Evolutionary conservation across 2,113 vertebrate species (phyloP), one percentile per base, ranked within the genome.

Genomic region (Vidua macroura): DNA sequence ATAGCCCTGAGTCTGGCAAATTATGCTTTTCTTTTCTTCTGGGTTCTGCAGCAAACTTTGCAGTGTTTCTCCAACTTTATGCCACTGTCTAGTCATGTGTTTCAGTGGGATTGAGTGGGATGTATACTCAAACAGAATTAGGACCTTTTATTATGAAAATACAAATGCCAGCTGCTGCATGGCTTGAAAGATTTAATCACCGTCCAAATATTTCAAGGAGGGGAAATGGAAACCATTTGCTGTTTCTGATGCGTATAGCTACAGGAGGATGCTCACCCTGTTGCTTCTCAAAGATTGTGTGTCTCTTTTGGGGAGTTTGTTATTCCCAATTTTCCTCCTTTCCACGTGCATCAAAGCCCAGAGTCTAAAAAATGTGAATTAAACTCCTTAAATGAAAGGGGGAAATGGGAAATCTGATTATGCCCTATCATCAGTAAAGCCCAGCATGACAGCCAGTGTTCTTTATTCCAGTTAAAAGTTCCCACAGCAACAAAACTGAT

Each of bases 211-310:
- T 77, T 91, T 88, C 46, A 64, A 72, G 83, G 44, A 78, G 53
- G 60, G 62, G 79, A 95, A 93, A 93, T 90, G 59, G 76, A 94
- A 95, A 92, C 81, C 81, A 83, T 93, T 95, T 92, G 85, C 52
- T 90, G 1, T 88, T 69, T 90, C 39, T 74, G 84, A 52, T 35
- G 58, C 44, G 3, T 87, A 18, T 41, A 59, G 86, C 72, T 86
- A 11, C 3, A 13, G 68, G 35, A 80, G 52, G 81, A 55, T 44
- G 60, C 52, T 92, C 75, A 48, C 31, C 9, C 58, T 56, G 6
- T 39, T 83, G 60, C 68, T 92, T 90, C 68, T 70, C 39, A 30
- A 37, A 67, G 48, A 43, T 15, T n/a, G 15, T 33, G 19, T 86
- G 18, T 88, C 46, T 87, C 10, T 56, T 92, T 70, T 22, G 33